Evolutionary conservation across 30 jellyfish, hydroid and myxozoan species (phyloP), one percentile per base, ranked within the genome.

Genomic region (Catostylus mosaicus): DNA sequence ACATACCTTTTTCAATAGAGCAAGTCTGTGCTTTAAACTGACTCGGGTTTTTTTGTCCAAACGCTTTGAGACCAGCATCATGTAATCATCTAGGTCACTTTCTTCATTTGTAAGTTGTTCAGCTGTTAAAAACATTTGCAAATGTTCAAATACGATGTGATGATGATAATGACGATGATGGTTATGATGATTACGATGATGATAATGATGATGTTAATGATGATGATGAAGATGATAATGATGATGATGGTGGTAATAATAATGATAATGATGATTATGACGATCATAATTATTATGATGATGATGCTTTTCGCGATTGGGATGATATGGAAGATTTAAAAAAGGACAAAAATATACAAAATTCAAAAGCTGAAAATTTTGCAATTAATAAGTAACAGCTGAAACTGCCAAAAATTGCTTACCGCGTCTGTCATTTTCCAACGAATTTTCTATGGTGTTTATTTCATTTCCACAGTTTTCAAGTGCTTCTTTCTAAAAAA

Each of bases 21-120:
- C 77, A 9, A 84, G 81, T 31, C 88, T 64, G 36, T 89, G 91
- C 60, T 85, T 84, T 47, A 83, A 40, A 27, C 81, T 63, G 36
- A 80, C 33, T 73, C 60, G 80, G 47, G 95, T 77, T 37, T 80
- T 70, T 66, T 85, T 77, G 87, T 90, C 97, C 73, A 90, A 47
- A 0, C 90, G 86, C 47, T 74, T 64, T 23, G 75, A 19, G 30
- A 90, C 77, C 20, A 82, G 7, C 40, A 63, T 38, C 97, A 90
- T 90, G 69, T 43, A 90, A 2, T 88, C 89, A 77, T 90, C 97
- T 20, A 90, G 86, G 10, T 89, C 88, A 40, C 77, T 94, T 29
- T 67, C 89, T 16, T 43, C 73, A 34, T 12, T 40, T 33, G 56
- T 77, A 46, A 38, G 71, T 38, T 40, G 22, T 34, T 33, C 74